phyloP scores from a whole-genome alignment of 92 coral and sea anemone species.

The Epizoanthus rinbou region DNA sequence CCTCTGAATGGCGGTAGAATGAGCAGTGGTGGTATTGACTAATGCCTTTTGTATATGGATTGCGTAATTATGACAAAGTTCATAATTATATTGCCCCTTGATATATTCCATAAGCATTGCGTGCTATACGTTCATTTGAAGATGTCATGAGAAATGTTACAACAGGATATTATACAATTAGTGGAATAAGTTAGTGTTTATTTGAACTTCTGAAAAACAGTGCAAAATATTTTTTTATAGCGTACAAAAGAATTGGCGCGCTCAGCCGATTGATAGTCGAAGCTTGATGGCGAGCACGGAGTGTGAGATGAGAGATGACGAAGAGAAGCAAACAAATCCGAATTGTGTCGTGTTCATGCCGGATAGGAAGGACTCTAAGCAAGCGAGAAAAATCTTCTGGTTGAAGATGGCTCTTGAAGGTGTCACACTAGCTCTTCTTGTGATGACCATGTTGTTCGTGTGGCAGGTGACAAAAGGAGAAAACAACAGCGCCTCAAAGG shows the following conservation, averaged over 20 bases:
- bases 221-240: not conserved
- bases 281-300: constrained; percentile 31
- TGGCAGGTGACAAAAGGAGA: constrained; percentile 71
- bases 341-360: constrained; percentile 20
- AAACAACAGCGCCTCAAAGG: constrained; percentile 44
- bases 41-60: too few species aligned
- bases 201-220: not conserved
- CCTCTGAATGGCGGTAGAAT: too few species aligned
- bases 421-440: constrained; percentile 53
- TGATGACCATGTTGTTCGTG: constrained; percentile 67
- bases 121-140: too few species aligned
- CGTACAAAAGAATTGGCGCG: not conserved
- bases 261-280: not conserved
- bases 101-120: too few species aligned
- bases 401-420: constrained; percentile 71
- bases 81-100: too few species aligned
- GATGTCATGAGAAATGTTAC: too few species aligned
- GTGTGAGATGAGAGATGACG: constrained; percentile 17
- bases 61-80: too few species aligned
- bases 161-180: too few species aligned
- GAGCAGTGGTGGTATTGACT: too few species aligned
- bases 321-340: not conserved
- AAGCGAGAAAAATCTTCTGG: constrained; percentile 56
- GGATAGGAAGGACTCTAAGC: not conserved
- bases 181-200: too few species aligned